These are phyloP conservation scores for Sebastes miniatus DNA, from an alignment of 2,797 vertebrate species.

Conservation along the genomic window DNA sequence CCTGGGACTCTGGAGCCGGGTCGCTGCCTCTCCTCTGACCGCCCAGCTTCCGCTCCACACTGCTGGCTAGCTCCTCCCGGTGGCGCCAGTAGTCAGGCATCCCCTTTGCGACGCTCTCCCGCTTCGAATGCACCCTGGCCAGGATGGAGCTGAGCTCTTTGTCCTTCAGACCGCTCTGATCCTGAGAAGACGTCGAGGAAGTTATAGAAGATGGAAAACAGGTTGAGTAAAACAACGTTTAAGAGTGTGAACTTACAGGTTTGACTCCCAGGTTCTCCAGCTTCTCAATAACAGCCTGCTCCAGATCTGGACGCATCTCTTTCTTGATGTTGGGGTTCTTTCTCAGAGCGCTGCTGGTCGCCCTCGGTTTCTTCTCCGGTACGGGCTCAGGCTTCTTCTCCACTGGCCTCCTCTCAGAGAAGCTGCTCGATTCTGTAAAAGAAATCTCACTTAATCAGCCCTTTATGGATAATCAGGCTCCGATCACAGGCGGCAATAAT, in stretches of 20 bases:
- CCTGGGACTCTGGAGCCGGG: conserved; percentile 26
- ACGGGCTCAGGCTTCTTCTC: conserved; percentile 42
- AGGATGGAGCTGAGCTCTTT: conserved; percentile 57
- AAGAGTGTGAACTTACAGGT: conserved; percentile 45
- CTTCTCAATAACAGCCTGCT: conserved; percentile 65
- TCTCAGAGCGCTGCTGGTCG: conserved; percentile 35
- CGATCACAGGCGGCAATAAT: neutral
- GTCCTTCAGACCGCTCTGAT: conserved; percentile 61
- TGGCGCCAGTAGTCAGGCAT: conserved; percentile 66
- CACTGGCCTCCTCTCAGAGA: conserved; percentile 62
- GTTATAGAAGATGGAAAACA: neutral
- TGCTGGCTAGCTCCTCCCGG: conserved; percentile 54
- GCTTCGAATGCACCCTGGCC: conserved; percentile 50
- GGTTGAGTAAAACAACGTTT: neutral
- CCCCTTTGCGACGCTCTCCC: conserved; percentile 44
- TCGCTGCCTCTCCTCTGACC: conserved; percentile 27
- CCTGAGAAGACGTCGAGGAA: conserved; percentile 45
- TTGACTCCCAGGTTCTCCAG: conserved; percentile 77
- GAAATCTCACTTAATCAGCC: neutral
- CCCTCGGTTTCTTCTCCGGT: conserved; percentile 50
- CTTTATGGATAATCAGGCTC: neutral
- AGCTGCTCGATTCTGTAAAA: conserved; percentile 75
- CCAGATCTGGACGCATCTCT: conserved; percentile 71
- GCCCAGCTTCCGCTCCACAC: conserved; percentile 60
- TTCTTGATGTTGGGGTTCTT: conserved; percentile 71